phyloP scores from a whole-genome alignment of 2,888 invertebrate species.

The Cryptophagus acutangulus region DNA sequence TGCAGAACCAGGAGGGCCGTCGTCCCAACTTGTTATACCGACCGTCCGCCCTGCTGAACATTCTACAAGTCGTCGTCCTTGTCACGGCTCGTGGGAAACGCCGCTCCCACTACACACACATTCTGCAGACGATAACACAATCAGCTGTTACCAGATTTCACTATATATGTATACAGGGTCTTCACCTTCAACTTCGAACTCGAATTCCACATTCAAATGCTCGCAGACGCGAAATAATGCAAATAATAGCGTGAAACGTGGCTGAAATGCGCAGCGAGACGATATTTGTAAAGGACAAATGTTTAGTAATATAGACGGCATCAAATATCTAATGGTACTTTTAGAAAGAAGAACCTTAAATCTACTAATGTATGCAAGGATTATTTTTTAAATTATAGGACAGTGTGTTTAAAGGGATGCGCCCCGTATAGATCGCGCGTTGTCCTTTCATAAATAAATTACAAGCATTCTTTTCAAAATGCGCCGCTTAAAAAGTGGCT shows the following conservation, averaged over 20 bases:
- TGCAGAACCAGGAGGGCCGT: slow-evolving; percentile 9
- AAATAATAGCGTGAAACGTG: neutral
- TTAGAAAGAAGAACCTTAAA: too few species aligned
- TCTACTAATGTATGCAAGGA: too few species aligned
- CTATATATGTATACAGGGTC: slow-evolving; percentile 14
- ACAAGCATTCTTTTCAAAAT: neutral
- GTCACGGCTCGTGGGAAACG: slow-evolving; percentile 39
- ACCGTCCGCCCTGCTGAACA: slow-evolving; percentile 27
- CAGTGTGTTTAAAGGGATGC: too few species aligned
- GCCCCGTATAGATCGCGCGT: too few species aligned
- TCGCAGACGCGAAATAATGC: neutral
- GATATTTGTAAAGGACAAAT: too few species aligned
- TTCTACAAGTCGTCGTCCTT: slow-evolving; percentile 44
- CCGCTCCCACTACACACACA: slow-evolving; percentile 40
- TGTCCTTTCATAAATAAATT: slow-evolving; percentile 1
- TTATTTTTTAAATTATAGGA: too few species aligned
- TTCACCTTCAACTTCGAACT: neutral
- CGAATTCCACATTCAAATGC: neutral
- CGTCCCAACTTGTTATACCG: slow-evolving; percentile 15
- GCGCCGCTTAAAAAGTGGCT: too few species aligned
- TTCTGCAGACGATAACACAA: slow-evolving; percentile 41
- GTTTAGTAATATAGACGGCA: too few species aligned
- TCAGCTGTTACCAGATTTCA: slow-evolving; percentile 42
- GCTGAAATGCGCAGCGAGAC: too few species aligned
- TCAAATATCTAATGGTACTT: too few species aligned